Percentiles rank a stretch among this genome's conserved stretches.
phyloP scores from a whole-genome alignment of 2,797 vertebrate species.

The Coregonus ussuriensis region DNA sequence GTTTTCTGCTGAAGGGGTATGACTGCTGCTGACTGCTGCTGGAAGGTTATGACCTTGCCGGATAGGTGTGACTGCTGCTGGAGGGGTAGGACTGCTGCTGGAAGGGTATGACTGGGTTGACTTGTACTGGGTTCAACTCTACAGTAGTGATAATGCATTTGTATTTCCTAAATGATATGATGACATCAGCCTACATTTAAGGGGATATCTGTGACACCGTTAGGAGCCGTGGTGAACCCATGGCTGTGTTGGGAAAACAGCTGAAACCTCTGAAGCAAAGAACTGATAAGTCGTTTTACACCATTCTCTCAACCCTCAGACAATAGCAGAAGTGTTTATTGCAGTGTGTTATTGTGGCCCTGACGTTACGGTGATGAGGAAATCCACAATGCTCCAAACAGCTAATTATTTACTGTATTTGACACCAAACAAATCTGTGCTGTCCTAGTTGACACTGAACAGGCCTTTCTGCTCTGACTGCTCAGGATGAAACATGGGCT shows the following conservation, averaged over 20 bases:
- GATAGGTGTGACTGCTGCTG: too few relatives aligned
- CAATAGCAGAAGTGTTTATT: constrained; percentile 52
- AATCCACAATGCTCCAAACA: constrained; percentile 61
- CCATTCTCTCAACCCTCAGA: constrained; percentile 20
- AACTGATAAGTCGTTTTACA: background rate
- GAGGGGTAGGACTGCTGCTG: too few relatives aligned
- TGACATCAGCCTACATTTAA: too few relatives aligned
- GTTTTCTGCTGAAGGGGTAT: too few relatives aligned
- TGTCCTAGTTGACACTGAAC: constrained; percentile 65
- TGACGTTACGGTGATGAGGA: constrained; percentile 50
- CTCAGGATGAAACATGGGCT: constrained; percentile 61
- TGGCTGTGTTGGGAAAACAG: background rate
- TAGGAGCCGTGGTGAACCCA: too few relatives aligned
- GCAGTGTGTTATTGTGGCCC: constrained; percentile 44
- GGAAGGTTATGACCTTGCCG: too few relatives aligned
- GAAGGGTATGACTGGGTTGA: too few relatives aligned
- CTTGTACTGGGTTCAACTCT: too few relatives aligned
- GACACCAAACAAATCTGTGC: constrained; percentile 68
- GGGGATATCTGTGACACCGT: background rate
- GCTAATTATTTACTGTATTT: constrained; percentile 71
- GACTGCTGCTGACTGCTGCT: too few relatives aligned
- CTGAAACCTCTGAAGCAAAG: background rate
- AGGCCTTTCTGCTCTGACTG: constrained; percentile 54
- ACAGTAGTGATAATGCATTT: too few relatives aligned
- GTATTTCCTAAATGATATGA: too few relatives aligned